These are phyloP conservation scores for Neosilurus mollespiculum DNA, from an alignment of 2,797 vertebrate species.

Conservation along the genomic window DNA sequence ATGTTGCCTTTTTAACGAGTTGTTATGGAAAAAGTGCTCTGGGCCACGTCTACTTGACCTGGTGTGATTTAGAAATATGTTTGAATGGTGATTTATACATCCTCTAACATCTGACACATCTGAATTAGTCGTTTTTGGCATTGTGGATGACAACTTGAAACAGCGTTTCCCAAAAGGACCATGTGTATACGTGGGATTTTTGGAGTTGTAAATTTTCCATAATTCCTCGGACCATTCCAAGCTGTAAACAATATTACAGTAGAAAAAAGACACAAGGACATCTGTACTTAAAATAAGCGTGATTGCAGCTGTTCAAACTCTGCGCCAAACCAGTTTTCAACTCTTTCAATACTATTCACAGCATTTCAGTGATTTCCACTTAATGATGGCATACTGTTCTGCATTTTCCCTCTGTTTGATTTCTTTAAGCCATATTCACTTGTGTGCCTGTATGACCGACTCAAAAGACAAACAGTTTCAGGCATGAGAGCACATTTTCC, in stretches of 20 bases:
- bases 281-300: conserved; percentile 33
- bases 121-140: conserved; percentile 66
- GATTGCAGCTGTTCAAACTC: conserved; percentile 44
- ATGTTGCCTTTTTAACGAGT: conserved; percentile 63
- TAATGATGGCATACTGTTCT: conserved; percentile 10
- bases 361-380: background rate
- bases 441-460: background rate
- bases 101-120: conserved; percentile 59
- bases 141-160: conserved; percentile 63
- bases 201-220: conserved; percentile 59
- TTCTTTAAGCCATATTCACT: background rate
- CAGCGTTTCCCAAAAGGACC: conserved; percentile 54
- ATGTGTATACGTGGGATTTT: conserved; percentile 48
- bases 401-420: background rate
- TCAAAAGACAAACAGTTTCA: background rate
- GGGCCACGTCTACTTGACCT: conserved; percentile 58
- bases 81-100: conserved; percentile 49
- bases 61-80: conserved; percentile 52
- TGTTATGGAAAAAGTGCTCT: conserved; percentile 58
- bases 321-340: conserved; percentile 27
- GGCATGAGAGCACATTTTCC: conserved; percentile 32
- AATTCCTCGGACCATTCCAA: conserved; percentile 51
- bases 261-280: conserved; percentile 41
- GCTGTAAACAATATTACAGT: conserved; percentile 52
- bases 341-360: conserved; percentile 3